These are phyloP conservation scores for Epirrita christyi DNA, from an alignment of 2,888 invertebrate species.

Conservation along the genomic window DNA sequence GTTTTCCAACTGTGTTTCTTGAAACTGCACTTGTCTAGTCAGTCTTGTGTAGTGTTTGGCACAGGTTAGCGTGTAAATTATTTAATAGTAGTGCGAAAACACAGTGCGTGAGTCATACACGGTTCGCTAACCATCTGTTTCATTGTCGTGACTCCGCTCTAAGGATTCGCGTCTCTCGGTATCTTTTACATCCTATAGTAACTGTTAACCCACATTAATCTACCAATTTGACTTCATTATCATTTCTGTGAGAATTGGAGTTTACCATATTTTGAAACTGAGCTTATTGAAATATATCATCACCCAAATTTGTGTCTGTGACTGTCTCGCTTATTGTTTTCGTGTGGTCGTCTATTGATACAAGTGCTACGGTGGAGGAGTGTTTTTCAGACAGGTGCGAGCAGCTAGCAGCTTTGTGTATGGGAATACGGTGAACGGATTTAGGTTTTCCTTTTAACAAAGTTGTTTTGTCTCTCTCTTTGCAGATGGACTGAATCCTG, in stretches of 20 bases:
- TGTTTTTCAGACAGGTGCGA: constrained; percentile 60
- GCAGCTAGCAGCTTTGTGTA: constrained; percentile 43
- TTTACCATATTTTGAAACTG: background rate
- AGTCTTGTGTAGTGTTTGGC: constrained; percentile 34
- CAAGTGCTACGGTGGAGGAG: constrained; percentile 61
- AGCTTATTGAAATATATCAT: constrained; percentile 10
- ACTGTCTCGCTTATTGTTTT: constrained; percentile 41
- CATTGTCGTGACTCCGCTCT: constrained; percentile 51
- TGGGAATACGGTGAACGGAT: constrained; percentile 63
- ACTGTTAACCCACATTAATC: constrained; percentile 20
- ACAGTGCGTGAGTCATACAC: constrained; percentile 57
- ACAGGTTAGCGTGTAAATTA: constrained; percentile 41
- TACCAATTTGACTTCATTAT: constrained; percentile 22
- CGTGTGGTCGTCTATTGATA: constrained; percentile 53
- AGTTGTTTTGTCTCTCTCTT: constrained; percentile 76
- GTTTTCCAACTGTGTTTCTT: constrained; percentile 29
- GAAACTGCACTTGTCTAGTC: constrained; percentile 15
- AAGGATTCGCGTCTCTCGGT: constrained; percentile 41
- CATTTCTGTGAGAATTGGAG: constrained; percentile 15
- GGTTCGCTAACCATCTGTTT: constrained; percentile 66
- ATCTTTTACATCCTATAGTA: constrained; percentile 28
- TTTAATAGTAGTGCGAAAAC: constrained; percentile 41
- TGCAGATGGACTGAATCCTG: constrained; percentile 66
- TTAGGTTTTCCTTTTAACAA: constrained; percentile 62
- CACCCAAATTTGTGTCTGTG: constrained; percentile 24